Evolutionary conservation across 2,888 invertebrate species (phyloP), one percentile per base, ranked within the genome.

Genomic region (Steinernema hermaphroditum): DNA sequence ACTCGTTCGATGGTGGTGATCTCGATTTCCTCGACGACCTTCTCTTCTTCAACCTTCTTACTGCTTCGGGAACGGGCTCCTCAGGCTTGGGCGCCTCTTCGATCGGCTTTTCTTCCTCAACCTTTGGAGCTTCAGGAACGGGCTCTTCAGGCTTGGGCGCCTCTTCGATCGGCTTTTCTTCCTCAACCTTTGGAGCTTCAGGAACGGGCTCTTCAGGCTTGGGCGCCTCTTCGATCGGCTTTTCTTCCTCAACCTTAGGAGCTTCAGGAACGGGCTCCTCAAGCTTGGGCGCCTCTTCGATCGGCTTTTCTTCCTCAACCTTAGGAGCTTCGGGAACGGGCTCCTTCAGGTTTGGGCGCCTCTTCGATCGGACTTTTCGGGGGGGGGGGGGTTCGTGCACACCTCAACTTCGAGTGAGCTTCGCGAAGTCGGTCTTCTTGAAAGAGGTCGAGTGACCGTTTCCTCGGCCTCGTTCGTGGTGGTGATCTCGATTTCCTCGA

Each of bases 151-250:
- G 6, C 29, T 24, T 22, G 24, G 24, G 24, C n/a, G n/a, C n/a
- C n/a, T 68, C 41, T 41, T 32, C 71, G n/a, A 37, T 22, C 71
- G 37, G 37, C 71, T 57, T 34, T 19, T 69, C 49, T 6, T n/a
- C 34, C n/a, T 68, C 34, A n/a, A 19, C n/a, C 41, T 68, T 68
- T 8, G 68, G 68, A 68, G 68, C 41, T 37, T 68, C 68, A 68
- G 41, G 12, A 37, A 37, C 41, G 41, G 68, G 34, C n/a, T 68
- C 68, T 71, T 32, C 71, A 24, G 19, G 9, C 62, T 43, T 62
- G 41, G 46, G 8, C 8, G 16, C 6, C 49, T 49, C 49, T 49
- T 49, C 68, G n/a, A n/a, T n/a, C 4, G 68, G 37, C 1, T 72
- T 0, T 43, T 69, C 72, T 16, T 62, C 71, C 19, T 49, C 70